Base-by-base conservation (phyloP, 1,140 invertebrate genomes). In the Muscidifurax raptorellus region DNA sequence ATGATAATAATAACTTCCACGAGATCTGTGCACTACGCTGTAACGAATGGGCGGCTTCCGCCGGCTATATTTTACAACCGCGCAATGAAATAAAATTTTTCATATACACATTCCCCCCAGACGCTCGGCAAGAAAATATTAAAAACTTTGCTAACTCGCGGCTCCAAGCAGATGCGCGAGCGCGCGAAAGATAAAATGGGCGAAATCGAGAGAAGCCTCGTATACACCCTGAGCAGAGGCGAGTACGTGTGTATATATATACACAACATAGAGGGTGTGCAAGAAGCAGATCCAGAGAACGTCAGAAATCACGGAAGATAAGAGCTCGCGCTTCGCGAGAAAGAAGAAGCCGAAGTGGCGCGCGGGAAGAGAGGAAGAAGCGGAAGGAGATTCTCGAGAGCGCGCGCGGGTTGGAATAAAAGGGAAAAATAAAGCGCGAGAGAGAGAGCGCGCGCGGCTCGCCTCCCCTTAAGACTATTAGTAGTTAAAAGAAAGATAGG, bases 401-500 rank as follows among this genome's bases (percentile, higher is more conserved):
- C 1, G 74, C 22, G 36, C 67, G 27, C 40, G 44, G 13, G 22
- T 71, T 4, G 28, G 28, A 44, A 69, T 67, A 76, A 72, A 82
- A 76, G 81, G n/a, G 22, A 76, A 78, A 83, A 67, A 69, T 83
- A 69, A 69, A 66, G 44, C 10, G 18, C 32, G n/a, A 25, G 32
- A 32, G 32, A 32, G 59, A 27, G n/a, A 0, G 44, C 10, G 18
- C 5, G 44, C 10, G 18, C 32, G n/a, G 10, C 67, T 81, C 72
- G 59, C 22, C 28, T n/a, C 18, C 22, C 15, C 6, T 6, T 78
- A 72, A 79, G 66, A 72, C 67, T 79, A 79, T 79, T 84, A 74
- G 76, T 79, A 79, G 75, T 79, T 84, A 79, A 79, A 79, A 79
- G 82, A 79, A 71, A 74, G 44, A 79, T 52, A 66, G 82, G 47